Conservation (phyloP, 2,888 invertebrate genomes). For the Dynastes maya region DNA sequence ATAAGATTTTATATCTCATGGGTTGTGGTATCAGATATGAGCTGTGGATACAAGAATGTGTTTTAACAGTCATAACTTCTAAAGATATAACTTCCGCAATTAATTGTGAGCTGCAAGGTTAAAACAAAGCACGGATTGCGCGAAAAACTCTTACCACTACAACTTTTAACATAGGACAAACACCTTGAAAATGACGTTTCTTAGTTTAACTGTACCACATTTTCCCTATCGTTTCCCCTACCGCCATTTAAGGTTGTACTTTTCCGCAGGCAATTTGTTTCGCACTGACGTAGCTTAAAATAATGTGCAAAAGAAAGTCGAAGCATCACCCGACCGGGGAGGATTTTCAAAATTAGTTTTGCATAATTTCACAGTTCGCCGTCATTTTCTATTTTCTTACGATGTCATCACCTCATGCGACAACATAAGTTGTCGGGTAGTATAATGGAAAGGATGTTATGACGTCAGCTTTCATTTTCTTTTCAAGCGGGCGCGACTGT, state of each 20-base stretch:
- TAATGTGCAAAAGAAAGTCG: constrained; percentile 22
- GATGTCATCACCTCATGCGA: constrained; percentile 26
- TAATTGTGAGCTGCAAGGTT: no score
- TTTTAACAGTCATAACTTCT: no score
- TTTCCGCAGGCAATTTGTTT: neutral
- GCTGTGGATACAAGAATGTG: no score
- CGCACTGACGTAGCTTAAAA: constrained; percentile 3
- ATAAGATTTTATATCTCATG: no score
- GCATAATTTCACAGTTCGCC: constrained; percentile 29
- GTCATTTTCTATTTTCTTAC: constrained; percentile 37
- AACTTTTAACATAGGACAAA: no score
- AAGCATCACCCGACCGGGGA: neutral
- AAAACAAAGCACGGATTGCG: no score
- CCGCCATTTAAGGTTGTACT: neutral
- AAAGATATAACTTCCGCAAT: no score
- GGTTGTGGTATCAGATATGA: no score
- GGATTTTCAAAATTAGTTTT: constrained; percentile 35
- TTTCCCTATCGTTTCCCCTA: no score
- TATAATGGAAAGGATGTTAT: constrained; percentile 28
- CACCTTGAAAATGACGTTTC: no score
- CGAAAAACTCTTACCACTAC: no score
- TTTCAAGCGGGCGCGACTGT: constrained; percentile 45
- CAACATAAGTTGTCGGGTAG: constrained; percentile 32
- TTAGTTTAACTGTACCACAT: no score
- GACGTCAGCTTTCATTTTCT: constrained; percentile 50